phyloP scores from a whole-genome alignment of 2,888 invertebrate genomes.

The Candidula unifasciata region DNA sequence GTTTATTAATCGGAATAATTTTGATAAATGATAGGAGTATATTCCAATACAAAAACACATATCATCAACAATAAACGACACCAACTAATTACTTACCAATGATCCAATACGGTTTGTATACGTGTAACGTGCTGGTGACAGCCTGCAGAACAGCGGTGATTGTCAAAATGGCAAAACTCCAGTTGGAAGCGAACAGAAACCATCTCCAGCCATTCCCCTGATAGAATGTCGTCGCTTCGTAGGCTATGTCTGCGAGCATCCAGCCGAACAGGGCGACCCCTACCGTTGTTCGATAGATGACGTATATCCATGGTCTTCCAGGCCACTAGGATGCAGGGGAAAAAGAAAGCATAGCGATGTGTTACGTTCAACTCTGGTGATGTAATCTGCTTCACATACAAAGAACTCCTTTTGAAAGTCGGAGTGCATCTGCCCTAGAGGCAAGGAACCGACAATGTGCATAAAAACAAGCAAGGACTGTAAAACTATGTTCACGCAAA shows the following conservation, averaged over 20 bases:
- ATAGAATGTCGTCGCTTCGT: constrained; percentile 69
- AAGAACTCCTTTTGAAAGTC: no score
- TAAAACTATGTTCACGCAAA: no score
- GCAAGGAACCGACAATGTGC: no score
- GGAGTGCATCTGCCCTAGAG: no score
- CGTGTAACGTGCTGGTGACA: constrained; percentile 61
- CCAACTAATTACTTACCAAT: constrained; percentile 49
- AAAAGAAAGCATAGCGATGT: no score
- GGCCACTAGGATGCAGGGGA: constrained; percentile 53
- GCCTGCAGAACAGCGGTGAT: constrained; percentile 64
- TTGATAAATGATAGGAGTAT: no score
- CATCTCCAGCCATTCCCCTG: constrained; percentile 64
- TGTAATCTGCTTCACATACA: no score
- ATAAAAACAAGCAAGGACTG: no score
- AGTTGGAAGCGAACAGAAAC: constrained; percentile 74
- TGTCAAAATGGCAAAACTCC: constrained; percentile 71
- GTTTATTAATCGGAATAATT: no score
- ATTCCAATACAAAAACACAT: no score
- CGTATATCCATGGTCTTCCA: constrained; percentile 62
- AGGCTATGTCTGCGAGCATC: constrained; percentile 65
- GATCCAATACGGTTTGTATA: constrained; percentile 59
- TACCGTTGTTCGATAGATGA: constrained; percentile 64
- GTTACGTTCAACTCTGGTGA: no score
- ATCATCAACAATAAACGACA: no score
- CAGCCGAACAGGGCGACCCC: constrained; percentile 64